These are phyloP conservation scores for Galbula dea DNA, from an alignment of 2,113 vertebrate species.

Conservation along the genomic window DNA sequence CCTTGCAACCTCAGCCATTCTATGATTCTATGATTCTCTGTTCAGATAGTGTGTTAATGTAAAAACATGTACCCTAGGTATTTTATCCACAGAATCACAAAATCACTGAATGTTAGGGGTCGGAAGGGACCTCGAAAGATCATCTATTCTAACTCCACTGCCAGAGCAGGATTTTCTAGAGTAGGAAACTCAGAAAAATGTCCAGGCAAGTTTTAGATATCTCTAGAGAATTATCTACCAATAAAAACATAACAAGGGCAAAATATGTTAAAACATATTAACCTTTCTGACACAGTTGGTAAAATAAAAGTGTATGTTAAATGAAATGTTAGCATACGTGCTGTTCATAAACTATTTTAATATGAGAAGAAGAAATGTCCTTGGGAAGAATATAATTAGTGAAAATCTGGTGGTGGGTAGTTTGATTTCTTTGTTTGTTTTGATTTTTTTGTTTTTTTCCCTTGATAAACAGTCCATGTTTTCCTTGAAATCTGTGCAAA, in stretches of 20 bases:
- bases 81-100: too few relatives aligned
- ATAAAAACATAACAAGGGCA: background rate
- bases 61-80: background rate
- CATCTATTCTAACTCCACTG: too few relatives aligned
- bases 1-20: too few relatives aligned
- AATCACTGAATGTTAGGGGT: too few relatives aligned
- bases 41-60: background rate
- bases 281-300: slow-evolving; percentile 36
- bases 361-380: background rate
- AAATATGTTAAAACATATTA: background rate
- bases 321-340: background rate
- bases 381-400: background rate
- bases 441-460: background rate
- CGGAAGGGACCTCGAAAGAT: too few relatives aligned
- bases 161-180: too few relatives aligned
- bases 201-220: too few relatives aligned
- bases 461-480: background rate
- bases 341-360: background rate
- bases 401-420: background rate
- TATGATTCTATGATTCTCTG: too few relatives aligned
- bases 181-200: too few relatives aligned
- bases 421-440: background rate
- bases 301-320: background rate
- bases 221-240: too few relatives aligned
- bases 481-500: slow-evolving; percentile 52